phyloP scores from a whole-genome alignment of 2,797 vertebrate genomes.

The Siniperca obscura region DNA sequence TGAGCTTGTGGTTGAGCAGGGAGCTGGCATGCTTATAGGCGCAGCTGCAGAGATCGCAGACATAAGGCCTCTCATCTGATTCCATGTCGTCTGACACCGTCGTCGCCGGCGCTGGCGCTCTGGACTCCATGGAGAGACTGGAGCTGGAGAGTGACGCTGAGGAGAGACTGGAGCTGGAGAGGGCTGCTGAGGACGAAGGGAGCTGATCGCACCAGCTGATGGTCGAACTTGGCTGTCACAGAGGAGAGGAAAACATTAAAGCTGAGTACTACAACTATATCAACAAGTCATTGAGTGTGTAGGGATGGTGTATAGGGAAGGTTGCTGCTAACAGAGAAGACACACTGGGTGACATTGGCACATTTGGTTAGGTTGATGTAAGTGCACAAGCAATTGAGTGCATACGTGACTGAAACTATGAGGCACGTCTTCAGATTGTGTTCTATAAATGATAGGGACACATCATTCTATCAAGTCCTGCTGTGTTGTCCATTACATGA shows the following conservation, averaged over 20 bases:
- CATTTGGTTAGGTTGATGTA: background rate
- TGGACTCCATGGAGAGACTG: constrained; percentile 77
- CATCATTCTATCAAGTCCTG: background rate
- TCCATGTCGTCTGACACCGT: constrained; percentile 75
- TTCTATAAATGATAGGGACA: background rate
- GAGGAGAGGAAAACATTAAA: background rate
- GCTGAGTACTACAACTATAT: no score
- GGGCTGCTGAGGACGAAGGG: constrained; percentile 74
- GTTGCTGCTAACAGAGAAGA: background rate
- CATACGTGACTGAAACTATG: background rate
- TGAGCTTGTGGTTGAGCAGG: constrained; percentile 90
- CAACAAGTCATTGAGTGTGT: no score
- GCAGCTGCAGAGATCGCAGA: constrained; percentile 88
- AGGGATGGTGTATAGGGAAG: background rate
- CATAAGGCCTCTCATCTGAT: constrained; percentile 84
- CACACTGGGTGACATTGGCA: background rate
- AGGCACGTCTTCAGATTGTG: background rate
- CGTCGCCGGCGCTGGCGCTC: constrained; percentile 45
- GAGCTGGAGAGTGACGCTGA: constrained; percentile 76
- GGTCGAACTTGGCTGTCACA: constrained; percentile 78
- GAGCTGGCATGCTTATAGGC: constrained; percentile 89
- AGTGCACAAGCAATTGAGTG: background rate
- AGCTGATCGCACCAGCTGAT: constrained; percentile 84
- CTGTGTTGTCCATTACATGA: background rate
- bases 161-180: constrained; percentile 75